Evolutionary conservation across 1,140 invertebrate species (phyloP), one percentile per base, ranked within the genome.

Genomic region (Calliopsis andreniformis): DNA sequence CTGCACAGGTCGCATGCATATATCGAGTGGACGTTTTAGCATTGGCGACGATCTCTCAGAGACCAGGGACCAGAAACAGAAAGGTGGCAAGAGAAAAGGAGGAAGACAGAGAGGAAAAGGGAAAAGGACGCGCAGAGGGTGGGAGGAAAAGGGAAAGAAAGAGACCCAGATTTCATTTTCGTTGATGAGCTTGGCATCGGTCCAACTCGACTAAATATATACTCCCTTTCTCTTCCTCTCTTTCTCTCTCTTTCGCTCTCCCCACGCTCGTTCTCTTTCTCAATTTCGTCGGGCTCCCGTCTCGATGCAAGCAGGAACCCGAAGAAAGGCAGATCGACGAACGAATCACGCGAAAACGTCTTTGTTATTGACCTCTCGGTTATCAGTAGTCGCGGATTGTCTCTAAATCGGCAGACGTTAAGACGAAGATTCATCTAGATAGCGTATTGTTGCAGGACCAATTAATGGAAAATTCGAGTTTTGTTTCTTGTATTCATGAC

Each of bases 101-200:
- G 62, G 70, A 25, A 18, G 66, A 45, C 35, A 45, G 45, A 45
- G 32, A 68, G 69, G 47, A 69, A 68, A 45, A n/a, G 43, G 80
- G 71, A 53, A 43, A 62, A 28, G 79, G 70, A 78, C 25, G n/a
- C 30, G 2, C 18, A 69, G 64, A 69, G 42, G 66, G 35, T 20
- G 67, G 49, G 67, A 55, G 75, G 68, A 32, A 70, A 64, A 82
- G 77, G 64, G 61, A 70, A 43, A 82, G 76, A 81, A 68, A 76
- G 77, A 90, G 90, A 91, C 91, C 90, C 89, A 92, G 91, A 92
- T 92, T 92, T 92, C 89, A 92, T 91, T 92, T 92, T 91, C 87
- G 90, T 91, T 91, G 90, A 91, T 90, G 91, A 92, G 90, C 89
- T 92, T 92, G 91, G 91, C 91, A 76, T 67, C 81, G 78, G 84